Evolutionary conservation across 2,888 invertebrate species (phyloP).

Genomic region (Coremacera marginata): DNA sequence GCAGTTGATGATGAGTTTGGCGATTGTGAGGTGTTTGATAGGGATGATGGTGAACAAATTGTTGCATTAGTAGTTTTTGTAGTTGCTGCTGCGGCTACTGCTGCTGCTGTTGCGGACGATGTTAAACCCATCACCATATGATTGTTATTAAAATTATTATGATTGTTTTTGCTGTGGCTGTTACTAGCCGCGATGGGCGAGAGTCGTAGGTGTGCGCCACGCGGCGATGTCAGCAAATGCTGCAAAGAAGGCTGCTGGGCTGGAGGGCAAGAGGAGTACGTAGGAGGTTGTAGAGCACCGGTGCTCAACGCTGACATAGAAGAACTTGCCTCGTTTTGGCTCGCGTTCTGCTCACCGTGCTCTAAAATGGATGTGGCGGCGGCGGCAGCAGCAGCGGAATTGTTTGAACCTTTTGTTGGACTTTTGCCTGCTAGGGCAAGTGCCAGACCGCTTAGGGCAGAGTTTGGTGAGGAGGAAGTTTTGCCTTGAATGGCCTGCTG

Average conservation of each 20-base stretch:
- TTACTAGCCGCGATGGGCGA: slow-evolving; percentile 33
- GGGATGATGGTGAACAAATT: slow-evolving; percentile 39
- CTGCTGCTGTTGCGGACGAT: slow-evolving; percentile 42
- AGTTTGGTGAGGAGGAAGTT: slow-evolving; percentile 54
- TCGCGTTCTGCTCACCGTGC: slow-evolving; percentile 69
- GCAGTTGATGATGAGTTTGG: slow-evolving; percentile 44
- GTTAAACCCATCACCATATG: slow-evolving; percentile 58
- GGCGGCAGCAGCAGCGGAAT: slow-evolving; percentile 50
- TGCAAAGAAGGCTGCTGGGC: slow-evolving; percentile 53
- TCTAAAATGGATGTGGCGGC: slow-evolving; percentile 66
- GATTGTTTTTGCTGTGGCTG: slow-evolving; percentile 48
- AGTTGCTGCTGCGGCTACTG: slow-evolving; percentile 38
- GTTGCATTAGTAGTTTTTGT: slow-evolving; percentile 32
- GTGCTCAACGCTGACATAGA: slow-evolving; percentile 43
- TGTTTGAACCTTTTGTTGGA: slow-evolving; percentile 50
- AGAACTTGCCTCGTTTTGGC: slow-evolving; percentile 71
- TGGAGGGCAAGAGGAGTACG: not conserved
- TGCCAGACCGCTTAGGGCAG: slow-evolving; percentile 60
- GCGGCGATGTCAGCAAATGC: slow-evolving; percentile 63
- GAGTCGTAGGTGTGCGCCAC: slow-evolving; percentile 40
- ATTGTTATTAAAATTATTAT: slow-evolving; percentile 50
- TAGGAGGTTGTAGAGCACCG: slow-evolving; percentile 27
- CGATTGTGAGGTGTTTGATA: slow-evolving; percentile 48
- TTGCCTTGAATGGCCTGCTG: slow-evolving; percentile 64
- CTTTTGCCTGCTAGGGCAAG: slow-evolving; percentile 59